A percentile compares a stretch with the other conserved stretches of the same genome.
These are phyloP conservation scores for Helicoverpa armigera DNA, from an alignment of 1,140 invertebrate species.

Conservation along the genomic window DNA sequence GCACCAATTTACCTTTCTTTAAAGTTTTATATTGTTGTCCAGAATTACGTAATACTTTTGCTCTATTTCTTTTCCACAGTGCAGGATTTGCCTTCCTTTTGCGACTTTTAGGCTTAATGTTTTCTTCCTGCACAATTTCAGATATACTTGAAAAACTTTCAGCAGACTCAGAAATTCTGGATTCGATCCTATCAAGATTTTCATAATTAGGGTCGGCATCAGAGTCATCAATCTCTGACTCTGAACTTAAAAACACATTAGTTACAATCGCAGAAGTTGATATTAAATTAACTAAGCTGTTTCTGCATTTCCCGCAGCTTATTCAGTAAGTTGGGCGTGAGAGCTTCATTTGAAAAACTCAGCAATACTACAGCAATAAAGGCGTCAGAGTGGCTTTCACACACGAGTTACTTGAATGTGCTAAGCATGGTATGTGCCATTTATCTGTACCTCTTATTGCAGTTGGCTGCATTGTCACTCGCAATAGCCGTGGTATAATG, in stretches of 20 bases:
- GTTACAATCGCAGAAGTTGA: too few relatives aligned
- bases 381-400: too few relatives aligned
- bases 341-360: background rate
- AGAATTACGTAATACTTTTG: slow-evolving; percentile 1
- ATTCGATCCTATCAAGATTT: slow-evolving; percentile 1
- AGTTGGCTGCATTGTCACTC: background rate
- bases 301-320: background rate
- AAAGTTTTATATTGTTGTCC: background rate
- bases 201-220: slow-evolving; percentile 13
- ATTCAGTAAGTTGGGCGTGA: background rate
- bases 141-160: slow-evolving; percentile 2
- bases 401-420: background rate
- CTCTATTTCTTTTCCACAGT: slow-evolving; percentile 14
- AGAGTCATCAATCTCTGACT: slow-evolving; percentile 12
- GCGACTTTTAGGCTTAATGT: slow-evolving; percentile 14
- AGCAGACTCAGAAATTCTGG: background rate
- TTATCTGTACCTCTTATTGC: background rate
- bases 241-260: background rate
- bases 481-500: background rate
- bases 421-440: background rate
- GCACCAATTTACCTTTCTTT: slow-evolving; percentile 2
- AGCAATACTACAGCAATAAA: background rate
- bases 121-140: background rate
- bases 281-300: background rate
- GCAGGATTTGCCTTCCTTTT: slow-evolving; percentile 12